Evolutionary conservation across 2,797 vertebrate species (phyloP), one percentile per base, ranked within the genome.

Genomic region (Phoxinus dragarum): DNA sequence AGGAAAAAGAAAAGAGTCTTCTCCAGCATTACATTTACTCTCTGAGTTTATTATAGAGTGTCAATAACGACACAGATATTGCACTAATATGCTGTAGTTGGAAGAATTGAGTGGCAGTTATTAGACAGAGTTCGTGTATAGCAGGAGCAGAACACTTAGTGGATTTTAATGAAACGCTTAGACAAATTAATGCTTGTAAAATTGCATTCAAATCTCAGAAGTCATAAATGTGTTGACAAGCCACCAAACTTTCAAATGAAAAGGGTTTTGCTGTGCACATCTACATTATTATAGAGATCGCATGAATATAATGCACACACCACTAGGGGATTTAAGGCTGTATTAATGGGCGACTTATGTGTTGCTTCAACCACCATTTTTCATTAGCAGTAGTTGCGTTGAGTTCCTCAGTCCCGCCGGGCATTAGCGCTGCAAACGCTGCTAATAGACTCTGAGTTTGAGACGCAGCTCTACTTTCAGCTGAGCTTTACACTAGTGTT

Each of bases 401-500:
- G 36, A 69, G 80, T 59, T 76, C 23, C 52, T 31, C 66, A 42
- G 75, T 86, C 86, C 78, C 67, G 72, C 12, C 69, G 88, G 87
- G 78, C 73, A 73, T 80, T 67, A 81, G 81, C 71, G 64, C 88
- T 81, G 40, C 76, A 74, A 83, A 81, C 83, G 75, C 78, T 72
- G 64, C 86, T 87, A 86, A 86, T 86, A 81, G 74, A 85, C 82
- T 88, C 54, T 52, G 74, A 87, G 87, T 77, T 72, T 61, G 42
- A 81, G 66, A 68, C 34, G 49, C 49, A 49, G 75, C 16, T 54
- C 72, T 82, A 61, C 84, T 80, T 87, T 75, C 54, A 67, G 56
- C 17, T 74, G n/a, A n/a, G 59, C 71, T 47, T 67, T 68, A 40
- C 61, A 82, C 38, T 80, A 82, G 40, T 36, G 36, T 16, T 79